Evolutionary conservation across 2,888 invertebrate genomes (phyloP).

Genomic region (Molorchus minor): DNA sequence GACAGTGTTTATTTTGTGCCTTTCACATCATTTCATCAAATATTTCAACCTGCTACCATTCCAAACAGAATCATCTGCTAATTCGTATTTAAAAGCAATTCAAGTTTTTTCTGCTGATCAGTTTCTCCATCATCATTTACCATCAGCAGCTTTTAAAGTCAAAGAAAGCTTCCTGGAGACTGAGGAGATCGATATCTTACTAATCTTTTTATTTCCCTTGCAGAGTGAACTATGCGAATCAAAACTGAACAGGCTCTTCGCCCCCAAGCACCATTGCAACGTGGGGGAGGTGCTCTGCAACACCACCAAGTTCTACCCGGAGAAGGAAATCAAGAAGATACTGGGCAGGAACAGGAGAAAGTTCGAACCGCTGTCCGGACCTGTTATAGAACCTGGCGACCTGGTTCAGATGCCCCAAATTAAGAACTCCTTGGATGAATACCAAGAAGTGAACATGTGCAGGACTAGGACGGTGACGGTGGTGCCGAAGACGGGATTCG

Average conservation of each 20-base stretch:
- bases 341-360: conserved; percentile 25
- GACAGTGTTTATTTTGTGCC: neutral
- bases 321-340: conserved; percentile 20
- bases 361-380: conserved; percentile 22
- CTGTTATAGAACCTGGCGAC: conserved; percentile 28
- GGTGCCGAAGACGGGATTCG: conserved; percentile 25
- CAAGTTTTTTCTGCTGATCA: neutral
- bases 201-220: conserved; percentile 2
- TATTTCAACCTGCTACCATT: neutral
- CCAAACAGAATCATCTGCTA: too few species aligned
- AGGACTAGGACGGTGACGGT: conserved; percentile 26
- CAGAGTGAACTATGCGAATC: conserved; percentile 27
- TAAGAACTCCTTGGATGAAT: conserved; percentile 9
- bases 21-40: neutral
- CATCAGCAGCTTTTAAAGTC: neutral
- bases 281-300: conserved; percentile 22
- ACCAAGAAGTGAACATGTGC: conserved; percentile 30
- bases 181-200: neutral
- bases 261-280: conserved; percentile 26
- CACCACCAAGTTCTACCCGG: conserved; percentile 27
- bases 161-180: neutral
- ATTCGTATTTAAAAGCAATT: too few species aligned
- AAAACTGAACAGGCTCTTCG: conserved; percentile 21
- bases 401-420: neutral
- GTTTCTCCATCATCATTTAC: neutral